Evolutionary conservation across 2,888 invertebrate genomes (phyloP).

Genomic region (Tupiocoris notatus): DNA sequence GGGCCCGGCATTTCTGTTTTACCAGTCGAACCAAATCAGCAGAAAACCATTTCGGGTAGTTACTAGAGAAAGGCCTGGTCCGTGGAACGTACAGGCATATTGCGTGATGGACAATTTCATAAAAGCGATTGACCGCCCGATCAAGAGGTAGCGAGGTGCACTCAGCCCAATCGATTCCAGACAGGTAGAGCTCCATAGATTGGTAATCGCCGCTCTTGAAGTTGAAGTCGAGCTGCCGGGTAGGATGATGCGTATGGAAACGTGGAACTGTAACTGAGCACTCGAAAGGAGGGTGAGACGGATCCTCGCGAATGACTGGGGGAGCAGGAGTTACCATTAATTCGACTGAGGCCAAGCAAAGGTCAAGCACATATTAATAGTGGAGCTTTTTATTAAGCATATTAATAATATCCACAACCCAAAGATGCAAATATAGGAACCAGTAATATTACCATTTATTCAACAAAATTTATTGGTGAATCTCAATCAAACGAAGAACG

Average conservation of each 20-base stretch:
- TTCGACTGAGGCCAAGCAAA: not conserved
- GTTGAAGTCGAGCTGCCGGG: not conserved
- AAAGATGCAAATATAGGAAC: too few relatives aligned
- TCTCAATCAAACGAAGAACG: too few relatives aligned
- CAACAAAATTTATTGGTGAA: too few relatives aligned
- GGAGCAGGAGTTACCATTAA: not conserved
- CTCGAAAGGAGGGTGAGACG: not conserved
- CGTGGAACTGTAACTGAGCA: not conserved
- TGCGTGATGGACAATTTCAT: not conserved
- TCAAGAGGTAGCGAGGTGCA: not conserved
- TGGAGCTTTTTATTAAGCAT: too few relatives aligned
- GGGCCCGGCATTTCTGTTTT: not conserved
- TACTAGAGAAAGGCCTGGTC: not conserved
- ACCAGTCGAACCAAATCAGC: not conserved
- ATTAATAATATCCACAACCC: too few relatives aligned
- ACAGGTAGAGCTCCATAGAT: not conserved
- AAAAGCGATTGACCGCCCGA: not conserved
- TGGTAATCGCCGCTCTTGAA: not conserved
- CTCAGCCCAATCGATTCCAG: not conserved
- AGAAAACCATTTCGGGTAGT: constrained; percentile 1
- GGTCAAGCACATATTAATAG: not conserved
- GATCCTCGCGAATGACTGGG: not conserved
- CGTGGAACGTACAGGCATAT: not conserved
- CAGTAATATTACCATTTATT: too few relatives aligned
- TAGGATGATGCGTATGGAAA: not conserved